Conservation (phyloP, 37 sponge, comb jelly and placozoan genomes). For the Chondrosia reniformis region DNA sequence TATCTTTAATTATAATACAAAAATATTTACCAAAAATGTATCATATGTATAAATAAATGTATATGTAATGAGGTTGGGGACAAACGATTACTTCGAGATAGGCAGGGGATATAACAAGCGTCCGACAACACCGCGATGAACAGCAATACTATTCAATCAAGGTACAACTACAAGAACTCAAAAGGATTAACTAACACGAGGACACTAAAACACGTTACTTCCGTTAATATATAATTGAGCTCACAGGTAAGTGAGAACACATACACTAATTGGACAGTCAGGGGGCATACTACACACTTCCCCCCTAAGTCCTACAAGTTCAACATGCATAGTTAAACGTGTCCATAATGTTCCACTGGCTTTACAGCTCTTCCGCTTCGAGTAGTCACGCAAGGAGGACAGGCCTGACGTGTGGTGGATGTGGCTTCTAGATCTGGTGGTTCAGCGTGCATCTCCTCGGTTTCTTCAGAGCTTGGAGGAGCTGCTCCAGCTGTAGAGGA, state of each 20-base stretch:
- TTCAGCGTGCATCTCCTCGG: background rate
- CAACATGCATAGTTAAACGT: background rate
- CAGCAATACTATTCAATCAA: no score
- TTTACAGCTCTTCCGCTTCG: background rate
- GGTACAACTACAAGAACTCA: no score
- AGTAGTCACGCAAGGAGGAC: background rate
- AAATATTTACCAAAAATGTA: no score
- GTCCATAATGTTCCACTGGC: conserved; percentile 6
- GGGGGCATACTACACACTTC: background rate
- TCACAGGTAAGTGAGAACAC: no score
- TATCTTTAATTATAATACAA: background rate
- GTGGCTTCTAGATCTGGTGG: background rate
- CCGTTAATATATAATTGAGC: no score
- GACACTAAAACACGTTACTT: no score
- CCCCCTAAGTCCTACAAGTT: background rate
- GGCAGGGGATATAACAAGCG: no score
- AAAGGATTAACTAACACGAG: no score
- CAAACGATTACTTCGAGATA: no score
- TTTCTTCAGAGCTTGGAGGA: background rate
- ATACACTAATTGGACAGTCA: background rate
- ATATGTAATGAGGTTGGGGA: no score
- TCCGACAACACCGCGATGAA: no score
- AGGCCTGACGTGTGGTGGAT: background rate
- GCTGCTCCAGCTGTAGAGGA: background rate
- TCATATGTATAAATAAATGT: no score